A percentile compares a stretch with the other conserved stretches of the same genome.
Evolutionary conservation across 2,113 vertebrate species (phyloP).

Genomic region (Athene noctua): DNA sequence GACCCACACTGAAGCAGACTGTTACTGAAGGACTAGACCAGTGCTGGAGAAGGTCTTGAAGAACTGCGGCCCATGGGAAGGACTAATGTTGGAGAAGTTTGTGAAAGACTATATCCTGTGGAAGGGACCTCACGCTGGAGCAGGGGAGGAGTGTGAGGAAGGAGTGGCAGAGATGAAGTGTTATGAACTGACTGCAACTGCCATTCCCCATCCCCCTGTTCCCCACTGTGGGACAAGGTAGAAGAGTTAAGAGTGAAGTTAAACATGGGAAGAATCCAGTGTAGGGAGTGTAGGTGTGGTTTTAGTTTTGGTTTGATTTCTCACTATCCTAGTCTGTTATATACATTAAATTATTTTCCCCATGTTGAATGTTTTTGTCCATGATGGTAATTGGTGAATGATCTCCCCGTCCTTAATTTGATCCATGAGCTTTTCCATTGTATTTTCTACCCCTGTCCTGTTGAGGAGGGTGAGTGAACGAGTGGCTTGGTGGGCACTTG

Average conservation of each 20-base stretch:
- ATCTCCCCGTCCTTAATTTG: not conserved
- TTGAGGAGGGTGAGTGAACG: not conserved
- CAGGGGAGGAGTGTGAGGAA: not conserved
- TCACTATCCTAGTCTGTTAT: not conserved
- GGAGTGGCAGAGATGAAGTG: not conserved
- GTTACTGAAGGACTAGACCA: not conserved
- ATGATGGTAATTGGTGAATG: rapidly evolving
- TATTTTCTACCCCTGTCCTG: not conserved
- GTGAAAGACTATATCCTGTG: not conserved
- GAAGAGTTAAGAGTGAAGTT: not conserved
- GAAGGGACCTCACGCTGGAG: not conserved
- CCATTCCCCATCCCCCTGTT: not conserved
- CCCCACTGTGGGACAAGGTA: rapidly evolving
- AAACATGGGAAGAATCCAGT: not conserved
- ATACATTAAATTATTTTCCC: not conserved
- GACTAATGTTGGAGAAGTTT: not conserved
- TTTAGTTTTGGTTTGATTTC: not conserved
- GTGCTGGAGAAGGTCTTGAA: not conserved
- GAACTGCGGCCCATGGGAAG: not conserved
- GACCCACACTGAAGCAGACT: not conserved
- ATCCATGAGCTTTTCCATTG: not conserved
- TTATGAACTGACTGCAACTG: not conserved
- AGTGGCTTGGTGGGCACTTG: not conserved
- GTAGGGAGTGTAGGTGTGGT: not conserved
- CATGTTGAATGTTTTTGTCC: not conserved